These are phyloP conservation scores for Lepidocyrtoides sp. DNA, from an alignment of 2,888 invertebrate species.

Conservation along the genomic window DNA sequence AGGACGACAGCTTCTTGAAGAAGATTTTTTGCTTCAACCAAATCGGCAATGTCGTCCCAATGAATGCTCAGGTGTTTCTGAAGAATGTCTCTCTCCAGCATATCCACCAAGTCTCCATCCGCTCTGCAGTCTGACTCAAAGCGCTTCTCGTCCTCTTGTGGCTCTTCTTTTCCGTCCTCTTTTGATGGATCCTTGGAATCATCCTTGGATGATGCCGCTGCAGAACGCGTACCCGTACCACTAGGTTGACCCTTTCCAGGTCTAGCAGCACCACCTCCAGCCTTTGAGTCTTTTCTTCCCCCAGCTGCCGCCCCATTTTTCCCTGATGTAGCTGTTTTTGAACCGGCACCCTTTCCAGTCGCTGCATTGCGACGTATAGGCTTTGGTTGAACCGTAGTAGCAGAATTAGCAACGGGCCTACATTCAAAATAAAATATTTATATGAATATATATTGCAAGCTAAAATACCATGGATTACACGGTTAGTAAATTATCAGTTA, in stretches of 20 bases:
- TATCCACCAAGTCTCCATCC: conserved; percentile 97
- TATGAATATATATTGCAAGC: conserved; percentile 86
- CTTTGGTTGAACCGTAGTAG: conserved; percentile 65
- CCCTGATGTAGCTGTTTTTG: conserved; percentile 46
- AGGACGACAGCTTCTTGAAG: conserved; percentile 99
- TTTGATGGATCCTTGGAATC: conserved; percentile 80
- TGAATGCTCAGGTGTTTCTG: conserved; percentile 98
- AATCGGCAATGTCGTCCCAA: conserved; percentile 98
- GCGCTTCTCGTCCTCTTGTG: conserved; percentile 91
- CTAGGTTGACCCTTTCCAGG: conserved; percentile 64
- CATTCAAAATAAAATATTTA: neutral
- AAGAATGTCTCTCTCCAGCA: conserved; percentile 97
- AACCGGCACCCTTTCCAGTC: conserved; percentile 62
- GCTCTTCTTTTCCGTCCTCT: conserved; percentile 88
- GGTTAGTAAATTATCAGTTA: no score
- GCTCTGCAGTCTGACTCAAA: conserved; percentile 93
- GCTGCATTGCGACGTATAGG: conserved; percentile 78
- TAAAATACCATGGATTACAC: no score
- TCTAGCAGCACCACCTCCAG: conserved; percentile 24
- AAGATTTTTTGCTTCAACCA: conserved; percentile 95
- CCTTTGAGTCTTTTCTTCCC: conserved; percentile 72
- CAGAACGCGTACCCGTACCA: conserved; percentile 53
- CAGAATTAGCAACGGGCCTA: conserved; percentile 49
- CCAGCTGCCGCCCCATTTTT: conserved; percentile 66
- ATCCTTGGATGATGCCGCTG: conserved; percentile 66